Evolutionary conservation across 2,888 invertebrate genomes (phyloP).

Genomic region (Coenonympha arcania): DNA sequence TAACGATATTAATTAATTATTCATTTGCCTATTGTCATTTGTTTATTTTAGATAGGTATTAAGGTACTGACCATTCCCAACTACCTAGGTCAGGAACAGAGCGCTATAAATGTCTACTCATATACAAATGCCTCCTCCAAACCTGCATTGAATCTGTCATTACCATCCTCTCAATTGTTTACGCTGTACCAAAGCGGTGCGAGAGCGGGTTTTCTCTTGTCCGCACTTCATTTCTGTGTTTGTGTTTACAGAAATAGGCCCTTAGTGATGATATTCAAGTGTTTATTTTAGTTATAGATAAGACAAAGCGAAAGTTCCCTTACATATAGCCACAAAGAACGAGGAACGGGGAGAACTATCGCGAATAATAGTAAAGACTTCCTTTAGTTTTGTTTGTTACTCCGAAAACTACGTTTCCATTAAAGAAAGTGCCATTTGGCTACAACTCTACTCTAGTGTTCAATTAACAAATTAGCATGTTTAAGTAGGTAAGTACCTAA

Average conservation of each 20-base stretch:
- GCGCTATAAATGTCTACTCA: no score
- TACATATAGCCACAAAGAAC: no score
- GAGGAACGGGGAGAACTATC: no score
- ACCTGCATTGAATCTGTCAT: constrained; percentile 16
- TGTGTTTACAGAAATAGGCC: constrained; percentile 14
- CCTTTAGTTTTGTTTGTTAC: no score
- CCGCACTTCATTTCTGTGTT: constrained; percentile 15
- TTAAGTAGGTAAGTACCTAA: no score
- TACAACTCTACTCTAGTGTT: no score
- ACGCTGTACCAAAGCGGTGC: constrained; percentile 5
- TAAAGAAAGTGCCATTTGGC: no score
- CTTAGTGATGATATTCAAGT: constrained; percentile 2
- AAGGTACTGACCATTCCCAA: background rate
- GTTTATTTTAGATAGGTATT: no score
- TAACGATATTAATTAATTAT: no score
- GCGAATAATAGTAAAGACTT: background rate
- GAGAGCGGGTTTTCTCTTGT: constrained; percentile 3
- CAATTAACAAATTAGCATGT: no score
- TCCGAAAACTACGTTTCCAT: no score
- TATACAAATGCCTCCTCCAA: background rate
- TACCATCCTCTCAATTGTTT: constrained; percentile 12
- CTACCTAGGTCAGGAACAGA: background rate
- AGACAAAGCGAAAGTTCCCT: background rate
- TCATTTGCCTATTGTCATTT: no score
- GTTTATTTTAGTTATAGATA: background rate